Evolutionary conservation across 1,140 invertebrate species (phyloP).

Genomic region (Phymorhynchus buccinoides): DNA sequence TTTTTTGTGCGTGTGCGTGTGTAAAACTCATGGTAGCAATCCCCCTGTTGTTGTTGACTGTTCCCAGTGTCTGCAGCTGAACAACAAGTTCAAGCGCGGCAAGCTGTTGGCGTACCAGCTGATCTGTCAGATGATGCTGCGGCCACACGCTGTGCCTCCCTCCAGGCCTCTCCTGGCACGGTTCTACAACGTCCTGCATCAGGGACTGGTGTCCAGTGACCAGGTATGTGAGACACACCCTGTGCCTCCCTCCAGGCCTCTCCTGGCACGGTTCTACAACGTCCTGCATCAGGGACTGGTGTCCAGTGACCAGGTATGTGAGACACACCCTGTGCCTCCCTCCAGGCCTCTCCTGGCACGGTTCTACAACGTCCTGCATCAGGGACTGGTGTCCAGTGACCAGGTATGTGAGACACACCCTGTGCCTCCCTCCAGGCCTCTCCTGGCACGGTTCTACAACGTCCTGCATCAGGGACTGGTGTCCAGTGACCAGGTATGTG

Average conservation of each 20-base stretch:
- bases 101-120: conserved; percentile 86
- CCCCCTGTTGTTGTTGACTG: conserved; percentile 18
- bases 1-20: too few relatives aligned
- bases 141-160: conserved; percentile 77
- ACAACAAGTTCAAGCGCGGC: conserved; percentile 77
- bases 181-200: conserved; percentile 91
- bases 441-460: too few relatives aligned
- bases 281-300: conserved; percentile 85
- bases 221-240: conserved; percentile 78
- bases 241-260: conserved; percentile 78
- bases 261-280: conserved; percentile 90
- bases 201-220: conserved; percentile 79
- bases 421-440: too few relatives aligned
- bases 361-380: conserved; percentile 91
- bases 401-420: too few relatives aligned
- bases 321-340: conserved; percentile 77
- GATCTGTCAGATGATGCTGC: conserved; percentile 83
- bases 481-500: too few relatives aligned
- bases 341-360: conserved; percentile 84
- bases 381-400: conserved; percentile 79
- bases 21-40: too few relatives aligned
- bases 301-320: conserved; percentile 76
- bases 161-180: conserved; percentile 84
- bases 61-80: conserved; percentile 65
- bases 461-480: too few relatives aligned